phyloP scores from a whole-genome alignment of 2,888 invertebrate species.

The Epistrophe eligans region DNA sequence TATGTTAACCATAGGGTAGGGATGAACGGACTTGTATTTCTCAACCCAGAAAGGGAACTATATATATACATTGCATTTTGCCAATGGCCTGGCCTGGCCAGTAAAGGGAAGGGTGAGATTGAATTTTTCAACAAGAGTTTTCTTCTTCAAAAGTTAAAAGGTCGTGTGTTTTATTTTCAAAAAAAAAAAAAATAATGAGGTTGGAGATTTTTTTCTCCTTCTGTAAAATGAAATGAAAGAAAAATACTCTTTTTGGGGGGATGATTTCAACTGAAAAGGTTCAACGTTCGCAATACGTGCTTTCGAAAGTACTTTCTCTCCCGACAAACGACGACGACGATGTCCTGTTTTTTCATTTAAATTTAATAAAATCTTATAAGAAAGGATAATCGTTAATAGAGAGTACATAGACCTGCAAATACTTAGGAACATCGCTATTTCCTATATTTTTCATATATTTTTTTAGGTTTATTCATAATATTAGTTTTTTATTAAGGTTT shows the following conservation, averaged over 20 bases:
- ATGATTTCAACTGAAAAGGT: slow-evolving; percentile 30
- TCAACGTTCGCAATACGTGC: slow-evolving; percentile 41
- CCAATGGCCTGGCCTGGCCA: slow-evolving; percentile 34
- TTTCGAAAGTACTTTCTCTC: slow-evolving; percentile 20
- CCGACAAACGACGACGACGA: background rate
- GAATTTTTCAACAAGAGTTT: slow-evolving; percentile 33
- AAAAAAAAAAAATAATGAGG: slow-evolving; percentile 17
- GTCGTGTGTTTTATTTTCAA: slow-evolving; percentile 45
- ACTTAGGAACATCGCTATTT: background rate
- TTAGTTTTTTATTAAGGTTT: background rate
- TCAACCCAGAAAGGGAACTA: slow-evolving; percentile 4
- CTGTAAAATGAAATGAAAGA: slow-evolving; percentile 31
- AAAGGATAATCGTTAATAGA: background rate
- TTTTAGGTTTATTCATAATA: background rate
- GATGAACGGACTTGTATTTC: slow-evolving; percentile 34
- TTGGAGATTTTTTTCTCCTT: background rate
- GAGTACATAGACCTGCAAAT: background rate
- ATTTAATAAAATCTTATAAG: slow-evolving; percentile 10
- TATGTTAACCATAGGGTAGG: slow-evolving; percentile 49
- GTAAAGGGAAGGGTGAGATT: slow-evolving; percentile 9
- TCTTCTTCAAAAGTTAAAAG: slow-evolving; percentile 41
- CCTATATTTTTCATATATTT: background rate
- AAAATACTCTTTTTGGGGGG: slow-evolving; percentile 24
- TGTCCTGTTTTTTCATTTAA: slow-evolving; percentile 23
- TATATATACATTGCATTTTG: slow-evolving; percentile 32